Percentiles rank a stretch among this genome's conserved stretches.
phyloP scores from a whole-genome alignment of 2,113 vertebrate genomes.

The Dromas ardeola region DNA sequence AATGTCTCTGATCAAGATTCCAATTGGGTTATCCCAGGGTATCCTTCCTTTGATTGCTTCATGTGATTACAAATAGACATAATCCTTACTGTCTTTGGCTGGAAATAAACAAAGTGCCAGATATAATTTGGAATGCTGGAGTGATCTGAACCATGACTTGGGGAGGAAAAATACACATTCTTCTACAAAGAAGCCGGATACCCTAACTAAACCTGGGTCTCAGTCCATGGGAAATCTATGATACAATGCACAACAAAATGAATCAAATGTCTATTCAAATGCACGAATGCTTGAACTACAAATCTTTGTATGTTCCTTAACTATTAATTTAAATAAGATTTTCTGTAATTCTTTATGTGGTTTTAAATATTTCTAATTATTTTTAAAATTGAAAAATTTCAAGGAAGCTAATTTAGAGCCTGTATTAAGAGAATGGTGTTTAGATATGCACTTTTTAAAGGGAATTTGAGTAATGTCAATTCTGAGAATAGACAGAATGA shows the following conservation, averaged over 20 bases:
- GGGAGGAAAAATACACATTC: neutral
- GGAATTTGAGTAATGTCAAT: neutral
- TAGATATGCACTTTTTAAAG: neutral
- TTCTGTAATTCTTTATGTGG: neutral
- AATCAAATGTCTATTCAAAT: neutral
- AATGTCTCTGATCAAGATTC: neutral
- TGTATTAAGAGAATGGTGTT: neutral
- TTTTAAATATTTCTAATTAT: neutral
- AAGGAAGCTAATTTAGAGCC: neutral
- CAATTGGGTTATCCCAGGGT: neutral
- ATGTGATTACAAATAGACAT: neutral
- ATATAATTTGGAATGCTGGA: neutral
- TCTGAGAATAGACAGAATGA: neutral
- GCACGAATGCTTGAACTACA: neutral
- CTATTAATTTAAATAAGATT: neutral
- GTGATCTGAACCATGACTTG: neutral
- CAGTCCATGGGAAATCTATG: neutral
- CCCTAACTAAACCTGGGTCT: neutral
- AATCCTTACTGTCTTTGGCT: neutral
- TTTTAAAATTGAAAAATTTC: neutral
- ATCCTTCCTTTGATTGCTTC: neutral
- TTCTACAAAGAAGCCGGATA: neutral
- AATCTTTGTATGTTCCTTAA: neutral
- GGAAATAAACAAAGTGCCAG: neutral
- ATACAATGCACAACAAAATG: neutral